phyloP scores from a whole-genome alignment of 2,113 vertebrate genomes.

The Chionis minor region DNA sequence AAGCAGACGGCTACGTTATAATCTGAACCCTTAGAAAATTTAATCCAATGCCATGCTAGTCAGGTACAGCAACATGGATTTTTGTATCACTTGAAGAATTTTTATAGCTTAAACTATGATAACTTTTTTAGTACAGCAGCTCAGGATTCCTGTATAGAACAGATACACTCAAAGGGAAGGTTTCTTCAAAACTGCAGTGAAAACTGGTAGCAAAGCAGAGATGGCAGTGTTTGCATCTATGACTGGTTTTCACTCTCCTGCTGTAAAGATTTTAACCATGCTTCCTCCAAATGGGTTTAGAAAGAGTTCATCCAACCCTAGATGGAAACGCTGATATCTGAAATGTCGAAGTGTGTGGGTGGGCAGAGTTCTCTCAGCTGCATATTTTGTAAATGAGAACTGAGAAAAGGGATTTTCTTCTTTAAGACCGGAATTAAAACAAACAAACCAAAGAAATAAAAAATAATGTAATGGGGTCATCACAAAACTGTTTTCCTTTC shows the following conservation, averaged over 20 bases:
- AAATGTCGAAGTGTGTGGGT: conserved; percentile 30
- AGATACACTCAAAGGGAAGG: not conserved
- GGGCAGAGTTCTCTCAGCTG: conserved; percentile 9
- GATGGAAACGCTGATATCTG: conserved; percentile 6
- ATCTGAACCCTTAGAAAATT: not conserved
- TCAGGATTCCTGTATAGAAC: not conserved
- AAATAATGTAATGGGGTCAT: conserved; percentile 5
- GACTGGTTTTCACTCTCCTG: not conserved
- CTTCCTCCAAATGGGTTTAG: not conserved
- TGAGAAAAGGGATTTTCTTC: not conserved
- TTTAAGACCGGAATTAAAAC: not conserved
- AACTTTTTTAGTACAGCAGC: not conserved
- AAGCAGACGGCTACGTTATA: not conserved
- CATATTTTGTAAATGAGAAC: conserved; percentile 15
- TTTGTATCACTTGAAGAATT: not conserved
- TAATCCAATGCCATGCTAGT: not conserved
- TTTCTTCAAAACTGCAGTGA: not conserved
- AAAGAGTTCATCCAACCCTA: conserved; percentile 7
- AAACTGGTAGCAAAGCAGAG: not conserved
- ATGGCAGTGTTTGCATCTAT: not conserved
- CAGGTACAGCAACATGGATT: not conserved
- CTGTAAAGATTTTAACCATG: not conserved
- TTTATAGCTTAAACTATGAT: not conserved
- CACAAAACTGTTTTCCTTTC: not conserved
- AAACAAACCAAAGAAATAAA: conserved; percentile 33